Percentiles rank a stretch among this genome's conserved stretches.
Evolutionary conservation across 1,140 invertebrate genomes (phyloP).

Genomic region (Acyrthosiphon pisum): DNA sequence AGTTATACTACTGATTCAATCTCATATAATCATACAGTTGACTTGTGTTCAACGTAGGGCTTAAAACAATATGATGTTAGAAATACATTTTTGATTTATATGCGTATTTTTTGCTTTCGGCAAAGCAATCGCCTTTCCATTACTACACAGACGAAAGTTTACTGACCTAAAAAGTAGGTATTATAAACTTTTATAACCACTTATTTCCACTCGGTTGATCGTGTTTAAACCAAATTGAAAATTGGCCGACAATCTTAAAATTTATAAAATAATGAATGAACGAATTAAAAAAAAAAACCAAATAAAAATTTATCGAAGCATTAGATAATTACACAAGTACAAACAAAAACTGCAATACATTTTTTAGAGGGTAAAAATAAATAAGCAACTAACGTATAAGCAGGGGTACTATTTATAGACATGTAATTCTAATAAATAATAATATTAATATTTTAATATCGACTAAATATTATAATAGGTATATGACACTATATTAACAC

Average conservation of each 20-base stretch:
- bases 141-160: neutral
- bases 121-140: conserved; percentile 1
- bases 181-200: conserved; percentile 10
- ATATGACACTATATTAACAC: no score
- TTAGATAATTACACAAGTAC: neutral
- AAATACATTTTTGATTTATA: conserved; percentile 12
- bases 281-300: neutral
- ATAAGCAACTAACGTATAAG: neutral
- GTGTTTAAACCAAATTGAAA: conserved; percentile 1
- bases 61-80: conserved; percentile 8
- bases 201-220: neutral
- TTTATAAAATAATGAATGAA: neutral
- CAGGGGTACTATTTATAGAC: neutral
- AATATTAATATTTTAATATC: neutral
- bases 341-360: neutral
- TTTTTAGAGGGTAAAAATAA: neutral
- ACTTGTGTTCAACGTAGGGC: neutral
- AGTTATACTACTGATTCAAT: neutral
- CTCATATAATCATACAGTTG: neutral
- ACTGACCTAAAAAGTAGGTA: neutral
- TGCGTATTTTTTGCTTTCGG: neutral
- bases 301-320: neutral
- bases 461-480: neutral
- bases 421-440: neutral
- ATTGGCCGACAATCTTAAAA: neutral